A percentile compares a stretch with the other conserved stretches of the same genome.
These are phyloP conservation scores for Hypomecis punctinalis DNA, from an alignment of 2,888 invertebrate species.

Conservation along the genomic window DNA sequence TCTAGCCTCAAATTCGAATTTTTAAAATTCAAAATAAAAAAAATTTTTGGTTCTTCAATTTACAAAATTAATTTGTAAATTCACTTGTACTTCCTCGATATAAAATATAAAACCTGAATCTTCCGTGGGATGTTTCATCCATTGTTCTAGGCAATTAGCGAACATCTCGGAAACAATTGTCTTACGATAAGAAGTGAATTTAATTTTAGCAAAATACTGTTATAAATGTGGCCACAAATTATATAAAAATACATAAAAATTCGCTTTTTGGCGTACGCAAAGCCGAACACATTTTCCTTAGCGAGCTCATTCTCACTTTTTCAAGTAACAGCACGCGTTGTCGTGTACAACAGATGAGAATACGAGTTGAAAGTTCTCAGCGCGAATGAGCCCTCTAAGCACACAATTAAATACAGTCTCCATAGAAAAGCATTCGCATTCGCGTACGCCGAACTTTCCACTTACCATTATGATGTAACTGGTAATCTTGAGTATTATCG, in stretches of 20 bases:
- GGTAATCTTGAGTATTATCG: slow-evolving; percentile 44
- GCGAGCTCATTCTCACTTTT: neutral
- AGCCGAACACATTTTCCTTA: slow-evolving; percentile 25
- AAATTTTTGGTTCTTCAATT: slow-evolving; percentile 24
- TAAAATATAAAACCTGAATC: slow-evolving; percentile 24
- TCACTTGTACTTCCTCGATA: slow-evolving; percentile 26
- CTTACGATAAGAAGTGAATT: slow-evolving; percentile 36
- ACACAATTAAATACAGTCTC: slow-evolving; percentile 43
- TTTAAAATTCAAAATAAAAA: slow-evolving; percentile 33
- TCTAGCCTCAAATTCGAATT: slow-evolving; percentile 39
- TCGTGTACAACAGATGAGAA: no score
- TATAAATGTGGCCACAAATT: slow-evolving; percentile 17
- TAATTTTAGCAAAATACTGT: slow-evolving; percentile 26
- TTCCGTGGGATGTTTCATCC: slow-evolving; percentile 33
- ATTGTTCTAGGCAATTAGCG: slow-evolving; percentile 29
- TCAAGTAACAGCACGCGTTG: no score
- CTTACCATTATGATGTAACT: slow-evolving; percentile 37
- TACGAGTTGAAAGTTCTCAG: neutral
- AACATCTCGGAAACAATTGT: slow-evolving; percentile 31
- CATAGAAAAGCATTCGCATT: slow-evolving; percentile 60
- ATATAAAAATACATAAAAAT: slow-evolving; percentile 40
- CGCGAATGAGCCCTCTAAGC: slow-evolving; percentile 5
- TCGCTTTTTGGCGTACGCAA: slow-evolving; percentile 36
- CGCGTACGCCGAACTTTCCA: slow-evolving; percentile 64
- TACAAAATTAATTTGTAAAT: slow-evolving; percentile 30